These are phyloP conservation scores for Dromius quadrimaculatus DNA, from an alignment of 2,888 invertebrate genomes.

Conservation along the genomic window DNA sequence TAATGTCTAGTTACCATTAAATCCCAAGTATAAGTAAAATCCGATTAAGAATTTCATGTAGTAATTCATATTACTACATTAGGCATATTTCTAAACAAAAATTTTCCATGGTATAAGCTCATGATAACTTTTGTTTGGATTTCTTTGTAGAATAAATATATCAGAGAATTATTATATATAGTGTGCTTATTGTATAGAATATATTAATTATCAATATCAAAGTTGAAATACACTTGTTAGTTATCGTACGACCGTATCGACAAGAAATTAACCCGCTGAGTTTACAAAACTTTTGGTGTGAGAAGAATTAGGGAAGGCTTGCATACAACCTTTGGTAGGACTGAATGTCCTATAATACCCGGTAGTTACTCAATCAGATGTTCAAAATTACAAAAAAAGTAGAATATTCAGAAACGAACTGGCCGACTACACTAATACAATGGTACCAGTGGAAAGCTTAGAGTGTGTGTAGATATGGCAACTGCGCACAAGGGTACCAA, in stretches of 20 bases:
- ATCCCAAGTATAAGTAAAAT: too few relatives aligned
- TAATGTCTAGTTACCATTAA: too few relatives aligned
- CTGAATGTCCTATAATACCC: conserved; percentile 47
- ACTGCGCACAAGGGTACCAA: conserved; percentile 58
- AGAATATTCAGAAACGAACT: conserved; percentile 48
- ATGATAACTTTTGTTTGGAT: too few relatives aligned
- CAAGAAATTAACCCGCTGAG: conserved; percentile 36
- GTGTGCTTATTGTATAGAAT: too few relatives aligned
- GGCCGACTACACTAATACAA: conserved; percentile 60
- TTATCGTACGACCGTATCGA: conserved; percentile 21
- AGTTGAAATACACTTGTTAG: conserved; percentile 35
- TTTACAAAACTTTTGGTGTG: conserved; percentile 43
- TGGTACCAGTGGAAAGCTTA: conserved; percentile 62
- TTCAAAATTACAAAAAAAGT: conserved; percentile 43
- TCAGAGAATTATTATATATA: too few relatives aligned
- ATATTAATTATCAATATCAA: conserved; percentile 36
- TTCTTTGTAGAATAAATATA: too few relatives aligned
- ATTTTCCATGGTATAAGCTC: too few relatives aligned
- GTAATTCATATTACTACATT: too few relatives aligned
- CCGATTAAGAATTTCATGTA: too few relatives aligned
- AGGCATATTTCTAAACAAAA: too few relatives aligned
- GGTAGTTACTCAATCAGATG: conserved; percentile 49
- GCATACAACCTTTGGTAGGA: conserved; percentile 41
- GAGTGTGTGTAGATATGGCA: conserved; percentile 61
- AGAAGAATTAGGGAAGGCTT: conserved; percentile 35